Evolutionary conservation across 2,888 invertebrate species (phyloP).

Genomic region (Antitype chi): DNA sequence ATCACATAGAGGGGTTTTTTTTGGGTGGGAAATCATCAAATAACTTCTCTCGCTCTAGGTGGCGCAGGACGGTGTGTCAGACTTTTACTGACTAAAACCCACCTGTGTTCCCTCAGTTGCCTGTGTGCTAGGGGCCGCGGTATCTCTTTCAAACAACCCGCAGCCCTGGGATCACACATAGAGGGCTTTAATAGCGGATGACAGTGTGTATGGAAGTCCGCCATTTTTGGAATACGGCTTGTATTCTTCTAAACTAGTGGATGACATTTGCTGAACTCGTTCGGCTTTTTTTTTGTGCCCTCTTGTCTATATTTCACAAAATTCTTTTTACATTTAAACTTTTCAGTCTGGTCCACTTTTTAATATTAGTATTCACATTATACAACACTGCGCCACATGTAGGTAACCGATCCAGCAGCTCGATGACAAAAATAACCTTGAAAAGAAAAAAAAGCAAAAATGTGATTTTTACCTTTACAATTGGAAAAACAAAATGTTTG

Average conservation of each 20-base stretch:
- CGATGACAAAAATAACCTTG: slow-evolving; percentile 53
- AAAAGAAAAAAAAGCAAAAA: slow-evolving; percentile 36
- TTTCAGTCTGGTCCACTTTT: neutral
- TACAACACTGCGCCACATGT: neutral
- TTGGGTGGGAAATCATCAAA: too few species aligned
- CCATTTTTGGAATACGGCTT: neutral
- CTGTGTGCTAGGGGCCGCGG: too few species aligned
- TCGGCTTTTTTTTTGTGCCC: neutral
- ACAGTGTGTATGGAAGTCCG: neutral
- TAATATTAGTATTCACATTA: neutral
- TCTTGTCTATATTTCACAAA: neutral
- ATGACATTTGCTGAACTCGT: neutral
- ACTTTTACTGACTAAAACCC: too few species aligned
- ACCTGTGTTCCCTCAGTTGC: too few species aligned
- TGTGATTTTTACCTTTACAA: slow-evolving; percentile 58
- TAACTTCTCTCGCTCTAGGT: too few species aligned
- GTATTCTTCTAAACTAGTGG: neutral
- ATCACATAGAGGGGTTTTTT: too few species aligned
- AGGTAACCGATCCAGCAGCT: slow-evolving; percentile 21
- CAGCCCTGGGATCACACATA: too few species aligned
- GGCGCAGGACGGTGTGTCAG: too few species aligned
- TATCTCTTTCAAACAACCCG: too few species aligned
- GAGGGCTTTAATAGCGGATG: neutral
- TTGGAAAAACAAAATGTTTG: slow-evolving; percentile 61
- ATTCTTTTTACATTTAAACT: neutral